Evolutionary conservation across 2,797 vertebrate genomes (phyloP), one percentile per base, ranked within the genome.

Genomic region (Clarias pachynema): DNA sequence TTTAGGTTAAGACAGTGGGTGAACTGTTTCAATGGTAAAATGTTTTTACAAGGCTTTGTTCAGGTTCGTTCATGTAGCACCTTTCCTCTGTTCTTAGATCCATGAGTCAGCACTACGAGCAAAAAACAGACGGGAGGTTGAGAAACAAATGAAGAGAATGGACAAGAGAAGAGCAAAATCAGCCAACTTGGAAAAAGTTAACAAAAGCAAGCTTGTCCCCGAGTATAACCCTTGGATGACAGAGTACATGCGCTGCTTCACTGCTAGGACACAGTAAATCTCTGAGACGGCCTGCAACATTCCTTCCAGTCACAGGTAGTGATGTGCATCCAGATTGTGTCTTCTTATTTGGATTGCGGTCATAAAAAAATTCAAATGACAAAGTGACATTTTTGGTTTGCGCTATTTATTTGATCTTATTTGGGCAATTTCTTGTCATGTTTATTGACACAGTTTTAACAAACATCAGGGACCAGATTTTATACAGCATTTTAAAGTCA

Each of bases 161-260:
- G 96, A 97, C 87, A 93, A 94, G 40, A 92, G 93, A 44, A 94
- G 95, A 37, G 94, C 95, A 3, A 95, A 92, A 66, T 97, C 97
- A 0, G 96, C 91, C 8, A 95, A 97, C 56, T 75, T 91, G 83
- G 95, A 95, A 70, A 96, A 91, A 88, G 56, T 83, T 1, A 90
- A 90, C 85, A 92, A 86, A 83, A 34, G 62, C 9, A 95, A 93
- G 91, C 69, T 93, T 20, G 85, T 93, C 62, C 93, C 95, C 0
- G 91, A 96, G 22, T 98, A 97, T 79, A 97, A 96, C 91, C 98
- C 97, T 0, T 99, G 98, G 98, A 92, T 99, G 93, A 99, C 97
- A 0, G 98, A 99, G 89, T 99, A 99, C 84, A 99, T 99, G 98
- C 95, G 96, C 85, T 98, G 97, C 93, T 99, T 97, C 90, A 98